Conservation (phyloP, 1,140 invertebrate genomes). For the Oryctes rhinoceros region DNA sequence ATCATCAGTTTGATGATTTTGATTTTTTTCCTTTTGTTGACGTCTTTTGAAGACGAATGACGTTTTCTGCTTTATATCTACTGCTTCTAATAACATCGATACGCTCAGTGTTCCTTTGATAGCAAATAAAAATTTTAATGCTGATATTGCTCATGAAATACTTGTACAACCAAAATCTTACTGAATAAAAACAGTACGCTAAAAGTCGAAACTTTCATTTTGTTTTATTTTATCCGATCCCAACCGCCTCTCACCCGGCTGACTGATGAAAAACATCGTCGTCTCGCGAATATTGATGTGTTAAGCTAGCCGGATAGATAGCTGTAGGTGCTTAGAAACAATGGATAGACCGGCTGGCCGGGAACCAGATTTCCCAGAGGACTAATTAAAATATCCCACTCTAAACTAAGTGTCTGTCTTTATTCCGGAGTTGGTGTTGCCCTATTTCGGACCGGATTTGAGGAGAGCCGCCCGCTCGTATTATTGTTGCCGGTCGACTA, state of each 20-base stretch:
- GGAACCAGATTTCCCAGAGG: conserved; percentile 29
- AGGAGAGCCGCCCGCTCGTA: neutral
- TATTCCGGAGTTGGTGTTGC: conserved; percentile 21
- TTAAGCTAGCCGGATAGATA: neutral
- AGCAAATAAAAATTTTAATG: too few species aligned
- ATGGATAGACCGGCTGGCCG: conserved; percentile 10
- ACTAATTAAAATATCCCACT: conserved; percentile 34
- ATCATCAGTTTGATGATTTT: too few species aligned
- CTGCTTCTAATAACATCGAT: too few species aligned
- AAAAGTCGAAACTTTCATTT: too few species aligned
- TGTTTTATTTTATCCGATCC: too few species aligned
- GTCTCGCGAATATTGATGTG: conserved; percentile 2
- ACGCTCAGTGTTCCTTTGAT: too few species aligned
- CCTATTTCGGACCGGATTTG: neutral
- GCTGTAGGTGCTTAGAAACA: neutral
- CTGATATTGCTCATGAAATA: too few species aligned
- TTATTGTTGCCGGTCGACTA: conserved; percentile 27
- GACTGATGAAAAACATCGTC: neutral
- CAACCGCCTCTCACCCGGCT: neutral
- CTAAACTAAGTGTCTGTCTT: conserved; percentile 20
- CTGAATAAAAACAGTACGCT: too few species aligned
- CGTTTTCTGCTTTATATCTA: too few species aligned
- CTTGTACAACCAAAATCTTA: too few species aligned
- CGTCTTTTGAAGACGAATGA: too few species aligned
- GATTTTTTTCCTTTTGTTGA: too few species aligned